Evolutionary conservation across 2,888 invertebrate genomes (phyloP), one percentile per base, ranked within the genome.

Genomic region (Acronicta leporina): DNA sequence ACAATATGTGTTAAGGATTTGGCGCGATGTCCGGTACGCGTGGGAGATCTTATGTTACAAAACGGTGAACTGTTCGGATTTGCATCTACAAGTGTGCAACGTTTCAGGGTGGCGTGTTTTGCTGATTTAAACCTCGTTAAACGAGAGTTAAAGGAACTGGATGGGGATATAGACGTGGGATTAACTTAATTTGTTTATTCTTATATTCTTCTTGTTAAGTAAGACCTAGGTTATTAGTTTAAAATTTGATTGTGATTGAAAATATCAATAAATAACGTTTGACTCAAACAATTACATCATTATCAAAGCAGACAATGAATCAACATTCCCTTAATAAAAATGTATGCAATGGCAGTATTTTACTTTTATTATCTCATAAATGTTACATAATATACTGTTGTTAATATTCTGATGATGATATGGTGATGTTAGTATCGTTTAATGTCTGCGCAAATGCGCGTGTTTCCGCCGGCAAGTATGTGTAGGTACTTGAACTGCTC

Each of bases 31-130:
- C 89, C 92, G 0, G 87, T 92, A 2, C 82, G 85, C 1, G 88
- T 87, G 13, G 91, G 94, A 1, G 94, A 94, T 58, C 75, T 94
- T 15, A 70, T 94, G 48, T 64, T 92, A 7, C 93, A 93, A 66
- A 77, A 79, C 8, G 85, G 78, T 0, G 54, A 63, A 1, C 66
- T 93, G 10, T 86, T 81, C 53, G 93, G 93, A 0, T 65, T 94
- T 41, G 88, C 92, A 0, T 85, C 89, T 10, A 87, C 86, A 0
- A 89, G 86, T 53, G 75, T 82, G 4, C 80, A 86, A 20, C 76
- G 77, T 13, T 83, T 73, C 54, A 86, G 82, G 52, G 52, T 83
- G 6, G 87, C 86, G 0, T 92, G 87, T 73, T 93, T 92, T 66
- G 85, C 86, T 25, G 83, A 88, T 65, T 79, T 92, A 51, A 82